Base-by-base conservation (phyloP, 2,888 invertebrate species). In the Teleiodes luculella region DNA sequence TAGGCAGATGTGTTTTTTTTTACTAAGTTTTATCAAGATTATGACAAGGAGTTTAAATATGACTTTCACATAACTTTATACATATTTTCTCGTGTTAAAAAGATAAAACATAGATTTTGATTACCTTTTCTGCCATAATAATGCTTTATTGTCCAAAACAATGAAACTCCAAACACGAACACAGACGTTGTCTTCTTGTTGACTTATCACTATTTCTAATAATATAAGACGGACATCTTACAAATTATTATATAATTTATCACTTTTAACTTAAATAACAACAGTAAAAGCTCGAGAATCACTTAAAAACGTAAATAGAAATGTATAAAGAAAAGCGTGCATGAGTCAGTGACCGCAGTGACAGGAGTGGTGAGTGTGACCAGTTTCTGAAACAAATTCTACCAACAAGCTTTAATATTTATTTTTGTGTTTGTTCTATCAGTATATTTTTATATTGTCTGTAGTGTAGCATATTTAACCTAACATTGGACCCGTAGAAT, bases 41-140 rank as follows among this genome's bases (percentile, higher is more conserved):
- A 33, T 49, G 16, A 16, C 6, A 36, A 28, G 16, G 20, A 43
- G 28, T 14, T 31, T 11, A 24, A n/a, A n/a, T 24, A 41, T 3
- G 11, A 14, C 43, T 24, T 43, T 28, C 5, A n/a, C 24, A 28
- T 11, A 10, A 24, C 28, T 28, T 13, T 28, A 0, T n/a, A 28
- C 28, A 28, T 28, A 14, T 43, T 13, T 28, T 28, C 6, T 28
- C 2, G 24, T 13, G 3, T 4, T 20, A 24, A 13, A 13, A 20
- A 43, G 43, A 28, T 13, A 20, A 6, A 28, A 28, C n/a, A 43
- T 20, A 10, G 13, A n/a, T 2, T 28, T 43, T 43, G 28, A 74
- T 70, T 61, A 81, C 82, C 67, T 81, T 82, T 71, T 79, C 79
- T 45, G 74, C 71, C 82, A 81, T 82, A 55, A 53, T 75, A 61